These are phyloP conservation scores for Nematostella vectensis DNA, from an alignment of 92 coral and sea anemone species.

Conservation along the genomic window DNA sequence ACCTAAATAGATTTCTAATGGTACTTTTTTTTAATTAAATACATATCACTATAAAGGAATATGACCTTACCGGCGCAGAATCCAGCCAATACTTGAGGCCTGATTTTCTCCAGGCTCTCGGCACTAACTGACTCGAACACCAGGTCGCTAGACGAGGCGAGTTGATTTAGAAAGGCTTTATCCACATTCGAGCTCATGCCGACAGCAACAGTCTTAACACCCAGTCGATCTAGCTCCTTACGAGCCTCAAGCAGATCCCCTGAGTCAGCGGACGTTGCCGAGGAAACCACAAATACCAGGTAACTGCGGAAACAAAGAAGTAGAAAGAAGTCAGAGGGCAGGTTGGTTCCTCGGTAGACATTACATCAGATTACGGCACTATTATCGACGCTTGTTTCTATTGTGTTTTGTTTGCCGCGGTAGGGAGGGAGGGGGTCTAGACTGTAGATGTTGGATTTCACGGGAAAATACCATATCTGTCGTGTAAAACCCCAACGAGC, in stretches of 20 bases:
- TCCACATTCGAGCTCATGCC: constrained; percentile 10
- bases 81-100: constrained; percentile 12
- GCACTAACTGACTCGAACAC: constrained; percentile 19
- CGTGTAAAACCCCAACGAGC: too few relatives aligned
- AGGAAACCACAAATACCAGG: constrained; percentile 20
- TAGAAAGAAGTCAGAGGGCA: too few relatives aligned
- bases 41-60: too few relatives aligned
- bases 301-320: constrained; percentile 7
- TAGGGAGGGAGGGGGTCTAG: too few relatives aligned
- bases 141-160: constrained; percentile 27
- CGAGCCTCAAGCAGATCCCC: constrained; percentile 17
- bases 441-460: too few relatives aligned
- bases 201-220: constrained; percentile 31
- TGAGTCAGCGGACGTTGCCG: constrained; percentile 21
- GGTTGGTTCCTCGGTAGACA: too few relatives aligned
- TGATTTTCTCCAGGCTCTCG: constrained; percentile 8
- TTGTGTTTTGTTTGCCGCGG: too few relatives aligned
- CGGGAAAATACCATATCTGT: too few relatives aligned
- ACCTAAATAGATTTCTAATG: too few relatives aligned
- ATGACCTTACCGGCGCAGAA: constrained; percentile 37
- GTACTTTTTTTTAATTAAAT: too few relatives aligned
- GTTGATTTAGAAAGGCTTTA: constrained; percentile 2
- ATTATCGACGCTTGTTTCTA: too few relatives aligned
- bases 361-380: too few relatives aligned
- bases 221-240: constrained; percentile 20